Conservation (phyloP, 2,113 vertebrate genomes). For the Chionodraco myersi region DNA sequence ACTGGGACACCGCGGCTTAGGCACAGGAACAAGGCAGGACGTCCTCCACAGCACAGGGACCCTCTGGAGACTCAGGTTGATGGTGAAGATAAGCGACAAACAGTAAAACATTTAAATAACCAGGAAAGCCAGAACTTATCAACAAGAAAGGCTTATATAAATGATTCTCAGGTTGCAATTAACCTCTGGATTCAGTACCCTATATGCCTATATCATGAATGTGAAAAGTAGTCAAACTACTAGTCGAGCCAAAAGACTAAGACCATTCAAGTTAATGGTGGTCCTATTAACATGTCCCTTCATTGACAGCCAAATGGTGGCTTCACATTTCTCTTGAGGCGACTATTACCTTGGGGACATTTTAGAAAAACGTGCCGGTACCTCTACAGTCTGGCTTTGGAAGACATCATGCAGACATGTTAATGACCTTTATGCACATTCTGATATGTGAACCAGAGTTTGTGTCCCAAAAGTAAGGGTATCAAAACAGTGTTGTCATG, state of each 20-base stretch:
- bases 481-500: neutral
- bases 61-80: too few species aligned
- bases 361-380: slow-evolving; percentile 7
- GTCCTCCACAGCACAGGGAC: too few species aligned
- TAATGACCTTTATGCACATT: slow-evolving; percentile 34
- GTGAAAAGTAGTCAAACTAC: neutral
- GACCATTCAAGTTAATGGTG: slow-evolving; percentile 25
- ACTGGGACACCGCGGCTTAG: too few species aligned
- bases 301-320: slow-evolving; percentile 18
- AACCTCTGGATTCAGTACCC: too few species aligned
- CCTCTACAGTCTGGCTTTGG: slow-evolving; percentile 3
- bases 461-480: slow-evolving; percentile 11
- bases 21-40: too few species aligned
- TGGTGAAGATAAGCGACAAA: too few species aligned
- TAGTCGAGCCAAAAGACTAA: neutral
- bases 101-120: too few species aligned
- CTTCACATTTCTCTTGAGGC: slow-evolving; percentile 28
- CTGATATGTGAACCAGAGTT: slow-evolving; percentile 16
- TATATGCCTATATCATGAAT: neutral
- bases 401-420: neutral
- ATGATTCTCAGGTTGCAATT: too few species aligned
- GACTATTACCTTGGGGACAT: slow-evolving; percentile 6
- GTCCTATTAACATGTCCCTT: slow-evolving; percentile 11
- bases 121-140: too few species aligned
- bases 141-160: too few species aligned